Percentiles rank a stretch among this genome's conserved stretches.
Evolutionary conservation across 2,113 vertebrate genomes (phyloP).

Genomic region (Leiothrix lutea): DNA sequence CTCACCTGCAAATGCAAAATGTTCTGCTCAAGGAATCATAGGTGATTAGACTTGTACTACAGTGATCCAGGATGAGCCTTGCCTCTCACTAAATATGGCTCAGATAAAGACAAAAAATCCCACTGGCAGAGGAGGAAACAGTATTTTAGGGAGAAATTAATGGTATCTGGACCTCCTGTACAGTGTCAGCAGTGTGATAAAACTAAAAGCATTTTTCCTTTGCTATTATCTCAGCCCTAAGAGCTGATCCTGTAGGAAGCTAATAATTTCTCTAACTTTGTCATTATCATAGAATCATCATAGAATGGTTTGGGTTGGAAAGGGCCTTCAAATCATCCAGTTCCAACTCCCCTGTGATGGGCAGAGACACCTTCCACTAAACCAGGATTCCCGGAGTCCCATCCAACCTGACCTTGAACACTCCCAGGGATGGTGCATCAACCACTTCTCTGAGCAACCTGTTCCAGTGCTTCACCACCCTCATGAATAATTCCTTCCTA

Average conservation of each 20-base stretch:
- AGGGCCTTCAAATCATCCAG: background rate
- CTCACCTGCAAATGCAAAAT: background rate
- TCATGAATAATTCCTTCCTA: background rate
- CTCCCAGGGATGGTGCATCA: background rate
- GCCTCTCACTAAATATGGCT: background rate
- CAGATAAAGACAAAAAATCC: background rate
- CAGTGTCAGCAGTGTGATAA: background rate
- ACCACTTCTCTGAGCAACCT: background rate
- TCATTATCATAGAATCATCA: background rate
- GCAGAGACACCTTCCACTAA: background rate
- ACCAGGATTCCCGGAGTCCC: background rate
- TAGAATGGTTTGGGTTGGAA: background rate
- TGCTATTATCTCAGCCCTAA: background rate
- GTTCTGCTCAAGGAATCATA: background rate
- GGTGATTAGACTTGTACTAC: background rate
- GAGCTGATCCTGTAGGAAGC: background rate
- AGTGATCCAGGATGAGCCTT: background rate
- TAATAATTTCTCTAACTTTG: background rate
- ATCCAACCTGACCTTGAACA: background rate
- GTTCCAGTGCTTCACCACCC: background rate
- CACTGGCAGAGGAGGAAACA: background rate
- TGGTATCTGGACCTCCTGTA: background rate
- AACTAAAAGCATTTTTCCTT: background rate
- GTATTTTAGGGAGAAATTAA: background rate
- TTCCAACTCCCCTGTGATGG: accelerated